Conservation (phyloP, 2,113 vertebrate genomes). For the Micronycteris hirsuta region DNA sequence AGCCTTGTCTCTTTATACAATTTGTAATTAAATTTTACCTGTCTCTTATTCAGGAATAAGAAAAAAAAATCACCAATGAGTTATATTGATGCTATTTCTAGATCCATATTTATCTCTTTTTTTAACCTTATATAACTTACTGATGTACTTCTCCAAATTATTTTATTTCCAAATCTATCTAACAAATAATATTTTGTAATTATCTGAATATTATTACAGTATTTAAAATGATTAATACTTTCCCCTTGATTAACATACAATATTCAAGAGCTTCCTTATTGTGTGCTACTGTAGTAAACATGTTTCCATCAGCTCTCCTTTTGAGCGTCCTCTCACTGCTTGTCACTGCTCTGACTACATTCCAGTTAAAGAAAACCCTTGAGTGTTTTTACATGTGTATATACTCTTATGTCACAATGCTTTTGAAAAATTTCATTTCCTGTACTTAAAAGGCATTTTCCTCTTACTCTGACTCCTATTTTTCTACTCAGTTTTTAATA, state of each 20-base stretch:
- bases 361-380: neutral
- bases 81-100: neutral
- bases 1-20: neutral
- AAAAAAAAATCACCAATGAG: neutral
- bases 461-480: neutral
- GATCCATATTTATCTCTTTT: neutral
- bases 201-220: neutral
- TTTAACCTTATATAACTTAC: neutral
- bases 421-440: neutral
- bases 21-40: neutral
- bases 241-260: neutral
- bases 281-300: neutral
- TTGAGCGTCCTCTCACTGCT: neutral
- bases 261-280: neutral
- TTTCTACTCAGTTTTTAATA: neutral
- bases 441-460: neutral
- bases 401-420: neutral
- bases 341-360: neutral
- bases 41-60: neutral
- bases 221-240: neutral
- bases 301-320: neutral
- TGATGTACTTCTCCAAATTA: neutral
- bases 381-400: neutral
- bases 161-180: neutral
- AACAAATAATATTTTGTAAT: neutral